Conservation (phyloP, 2,888 invertebrate species). For the Perdita meconis region DNA sequence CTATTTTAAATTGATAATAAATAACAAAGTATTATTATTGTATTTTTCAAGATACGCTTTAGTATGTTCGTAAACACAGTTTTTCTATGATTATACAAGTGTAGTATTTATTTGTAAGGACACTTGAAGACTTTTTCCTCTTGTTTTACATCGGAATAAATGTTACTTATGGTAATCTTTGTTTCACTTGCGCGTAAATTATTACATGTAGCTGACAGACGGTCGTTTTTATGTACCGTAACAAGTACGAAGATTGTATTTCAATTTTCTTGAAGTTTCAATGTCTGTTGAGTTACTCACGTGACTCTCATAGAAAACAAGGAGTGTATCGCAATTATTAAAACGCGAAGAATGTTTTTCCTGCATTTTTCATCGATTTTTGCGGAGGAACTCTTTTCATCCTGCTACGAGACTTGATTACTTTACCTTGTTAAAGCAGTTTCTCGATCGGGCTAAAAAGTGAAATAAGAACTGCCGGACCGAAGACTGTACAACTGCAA, state of each 20-base stretch:
- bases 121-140: not conserved
- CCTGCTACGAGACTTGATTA: not conserved
- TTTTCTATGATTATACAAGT: not conserved
- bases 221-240: not conserved
- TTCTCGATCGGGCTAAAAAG: not conserved
- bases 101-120: not conserved
- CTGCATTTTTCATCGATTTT: slow-evolving; percentile 5
- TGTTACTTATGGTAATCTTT: not conserved
- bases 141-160: slow-evolving; percentile 3
- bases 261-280: not conserved
- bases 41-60: too few species aligned
- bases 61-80: too few species aligned
- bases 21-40: too few species aligned
- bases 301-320: not conserved
- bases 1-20: too few species aligned
- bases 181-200: not conserved
- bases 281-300: not conserved
- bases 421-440: slow-evolving; percentile 2
- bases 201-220: slow-evolving; percentile 4
- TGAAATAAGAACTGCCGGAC: not conserved
- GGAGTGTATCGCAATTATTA: slow-evolving; percentile 18
- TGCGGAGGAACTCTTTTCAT: not conserved
- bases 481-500: not conserved
- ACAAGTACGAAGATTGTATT: slow-evolving; percentile 13
- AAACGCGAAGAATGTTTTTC: slow-evolving; percentile 13